phyloP scores from a whole-genome alignment of 2,797 vertebrate species.

The Caiman crocodilus region DNA sequence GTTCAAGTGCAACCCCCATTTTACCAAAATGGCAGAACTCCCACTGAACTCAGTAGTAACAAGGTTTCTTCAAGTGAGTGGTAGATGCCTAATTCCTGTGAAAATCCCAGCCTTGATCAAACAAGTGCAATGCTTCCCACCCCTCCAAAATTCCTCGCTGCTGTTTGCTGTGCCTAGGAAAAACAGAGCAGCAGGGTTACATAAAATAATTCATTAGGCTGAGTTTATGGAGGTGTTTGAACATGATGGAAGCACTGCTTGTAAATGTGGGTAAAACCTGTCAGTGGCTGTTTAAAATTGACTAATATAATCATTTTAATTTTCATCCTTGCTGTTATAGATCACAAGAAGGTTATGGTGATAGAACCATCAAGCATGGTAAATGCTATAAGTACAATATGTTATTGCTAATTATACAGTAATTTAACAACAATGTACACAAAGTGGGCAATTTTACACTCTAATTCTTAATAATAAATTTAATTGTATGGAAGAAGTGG shows the following conservation, averaged over 20 bases:
- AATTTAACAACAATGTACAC: constrained; percentile 56
- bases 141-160: neutral
- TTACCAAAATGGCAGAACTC: neutral
- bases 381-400: constrained; percentile 58
- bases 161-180: neutral
- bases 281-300: constrained; percentile 48
- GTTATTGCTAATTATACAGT: constrained; percentile 60
- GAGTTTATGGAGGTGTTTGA: constrained; percentile 28
- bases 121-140: neutral
- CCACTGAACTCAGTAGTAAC: rapidly evolving
- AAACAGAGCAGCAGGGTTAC: neutral
- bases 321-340: constrained; percentile 43
- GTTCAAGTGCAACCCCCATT: rapidly evolving
- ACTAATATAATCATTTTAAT: constrained; percentile 54
- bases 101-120: neutral
- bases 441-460: constrained; percentile 48
- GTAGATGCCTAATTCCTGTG: rapidly evolving
- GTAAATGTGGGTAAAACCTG: constrained; percentile 25
- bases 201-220: neutral
- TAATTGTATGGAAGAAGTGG: constrained; percentile 13
- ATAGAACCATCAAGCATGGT: constrained; percentile 54
- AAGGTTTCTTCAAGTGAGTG: rapidly evolving
- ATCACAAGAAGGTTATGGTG: constrained; percentile 56
- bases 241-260: neutral
- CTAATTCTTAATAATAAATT: constrained; percentile 38